Evolutionary conservation across 2,797 vertebrate genomes (phyloP).

Genomic region (Crenichthys baileyi): DNA sequence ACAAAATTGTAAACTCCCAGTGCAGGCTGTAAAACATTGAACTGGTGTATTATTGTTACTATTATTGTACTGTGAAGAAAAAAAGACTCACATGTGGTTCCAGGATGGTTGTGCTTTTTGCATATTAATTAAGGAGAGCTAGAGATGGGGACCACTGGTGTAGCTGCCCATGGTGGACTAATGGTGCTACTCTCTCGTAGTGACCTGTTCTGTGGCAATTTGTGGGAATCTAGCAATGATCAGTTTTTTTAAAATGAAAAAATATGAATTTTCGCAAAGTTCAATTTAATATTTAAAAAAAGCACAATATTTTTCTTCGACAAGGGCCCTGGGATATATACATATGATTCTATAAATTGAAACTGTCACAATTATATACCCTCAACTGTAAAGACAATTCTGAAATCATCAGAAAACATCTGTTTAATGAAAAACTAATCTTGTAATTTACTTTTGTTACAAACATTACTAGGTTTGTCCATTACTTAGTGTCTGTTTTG

Average conservation of each 20-base stretch:
- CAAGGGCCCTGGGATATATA: not conserved
- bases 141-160: not conserved
- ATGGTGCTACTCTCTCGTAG: not conserved
- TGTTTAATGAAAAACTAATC: not conserved
- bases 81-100: not conserved
- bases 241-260: no score
- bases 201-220: not conserved
- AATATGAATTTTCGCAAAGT: not conserved
- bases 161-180: not conserved
- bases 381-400: not conserved
- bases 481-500: slow-evolving; percentile 8
- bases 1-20: not conserved
- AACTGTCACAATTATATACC: no score
- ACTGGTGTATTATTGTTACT: not conserved
- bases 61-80: not conserved
- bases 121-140: not conserved
- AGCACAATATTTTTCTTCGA: not conserved
- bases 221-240: no score
- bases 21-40: not conserved
- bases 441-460: not conserved
- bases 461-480: not conserved
- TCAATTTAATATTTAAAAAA: not conserved
- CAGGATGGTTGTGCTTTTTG: not conserved
- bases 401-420: not conserved
- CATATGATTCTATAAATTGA: not conserved